These are phyloP conservation scores for Drosophila ironensis DNA, from an alignment of 1,140 invertebrate genomes.

Conservation along the genomic window DNA sequence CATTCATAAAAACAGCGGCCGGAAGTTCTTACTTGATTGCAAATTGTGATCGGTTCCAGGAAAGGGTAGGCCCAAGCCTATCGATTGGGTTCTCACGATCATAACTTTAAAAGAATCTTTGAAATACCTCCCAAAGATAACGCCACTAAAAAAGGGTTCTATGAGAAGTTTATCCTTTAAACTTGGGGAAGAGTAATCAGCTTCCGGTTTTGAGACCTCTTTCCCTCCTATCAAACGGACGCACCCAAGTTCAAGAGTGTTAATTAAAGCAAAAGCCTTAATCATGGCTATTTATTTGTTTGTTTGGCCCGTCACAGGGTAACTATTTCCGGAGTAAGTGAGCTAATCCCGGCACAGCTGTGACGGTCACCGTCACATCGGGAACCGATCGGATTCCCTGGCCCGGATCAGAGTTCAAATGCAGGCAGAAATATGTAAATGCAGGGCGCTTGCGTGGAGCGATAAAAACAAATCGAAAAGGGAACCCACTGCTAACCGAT, in stretches of 20 bases:
- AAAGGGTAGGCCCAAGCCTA: conserved; percentile 10
- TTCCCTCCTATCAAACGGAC: neutral
- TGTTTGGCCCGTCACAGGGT: conserved; percentile 30
- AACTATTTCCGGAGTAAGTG: conserved; percentile 53
- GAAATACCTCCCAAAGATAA: neutral
- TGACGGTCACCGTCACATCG: neutral
- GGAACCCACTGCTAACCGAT: conserved; percentile 44
- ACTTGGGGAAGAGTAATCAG: no score
- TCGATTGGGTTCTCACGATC: neutral
- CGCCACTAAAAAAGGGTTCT: no score
- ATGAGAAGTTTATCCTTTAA: no score
- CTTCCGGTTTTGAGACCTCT: neutral
- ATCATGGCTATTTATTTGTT: conserved; percentile 34
- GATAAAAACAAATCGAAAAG: conserved; percentile 50
- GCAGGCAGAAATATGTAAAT: conserved; percentile 76
- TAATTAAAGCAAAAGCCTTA: conserved; percentile 65
- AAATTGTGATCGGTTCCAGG: conserved; percentile 28
- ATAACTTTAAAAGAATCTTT: neutral
- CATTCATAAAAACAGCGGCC: conserved; percentile 53
- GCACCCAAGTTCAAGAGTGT: conserved; percentile 72
- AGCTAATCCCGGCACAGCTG: conserved; percentile 32
- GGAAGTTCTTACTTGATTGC: conserved; percentile 59
- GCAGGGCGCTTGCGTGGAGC: conserved; percentile 69
- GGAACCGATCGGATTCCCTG: conserved; percentile 23
- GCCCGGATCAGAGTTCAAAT: conserved; percentile 58